Evolutionary conservation across 1,140 invertebrate genomes (phyloP).

Genomic region (Homarus americanus): DNA sequence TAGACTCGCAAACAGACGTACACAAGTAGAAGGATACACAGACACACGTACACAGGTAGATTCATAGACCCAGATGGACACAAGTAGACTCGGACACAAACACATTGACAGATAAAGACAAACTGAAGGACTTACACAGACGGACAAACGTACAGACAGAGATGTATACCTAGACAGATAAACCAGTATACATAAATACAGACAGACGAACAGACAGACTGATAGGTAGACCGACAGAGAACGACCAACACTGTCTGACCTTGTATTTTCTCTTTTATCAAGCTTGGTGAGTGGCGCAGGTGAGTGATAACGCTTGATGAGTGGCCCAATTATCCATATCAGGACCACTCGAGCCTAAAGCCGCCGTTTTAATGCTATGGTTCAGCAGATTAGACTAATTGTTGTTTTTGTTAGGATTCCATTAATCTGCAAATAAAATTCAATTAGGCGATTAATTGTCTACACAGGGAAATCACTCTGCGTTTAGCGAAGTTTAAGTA

Average conservation of each 20-base stretch:
- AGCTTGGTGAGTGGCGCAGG: not conserved
- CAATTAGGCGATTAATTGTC: slow-evolving; percentile 45
- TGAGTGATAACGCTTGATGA: slow-evolving; percentile 18
- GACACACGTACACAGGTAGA: not conserved
- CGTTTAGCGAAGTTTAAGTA: no score
- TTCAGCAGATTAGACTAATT: slow-evolving; percentile 39
- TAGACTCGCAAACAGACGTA: no score
- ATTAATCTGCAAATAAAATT: slow-evolving; percentile 47
- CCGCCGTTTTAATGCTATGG: slow-evolving; percentile 24
- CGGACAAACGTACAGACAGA: not conserved
- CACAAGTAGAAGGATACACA: no score
- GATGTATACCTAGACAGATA: no score
- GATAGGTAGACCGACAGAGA: not conserved
- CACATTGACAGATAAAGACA: not conserved
- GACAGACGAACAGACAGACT: not conserved
- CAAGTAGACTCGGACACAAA: not conserved
- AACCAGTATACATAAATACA: not conserved
- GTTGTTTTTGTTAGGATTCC: slow-evolving; percentile 47
- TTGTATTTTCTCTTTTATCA: not conserved
- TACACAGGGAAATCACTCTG: not conserved
- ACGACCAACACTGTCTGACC: not conserved
- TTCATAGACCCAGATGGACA: not conserved
- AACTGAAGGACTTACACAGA: not conserved
- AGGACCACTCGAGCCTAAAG: not conserved
- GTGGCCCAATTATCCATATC: slow-evolving; percentile 22